Evolutionary conservation across 1,140 invertebrate genomes (phyloP).

Genomic region (Sinonovacula constricta): DNA sequence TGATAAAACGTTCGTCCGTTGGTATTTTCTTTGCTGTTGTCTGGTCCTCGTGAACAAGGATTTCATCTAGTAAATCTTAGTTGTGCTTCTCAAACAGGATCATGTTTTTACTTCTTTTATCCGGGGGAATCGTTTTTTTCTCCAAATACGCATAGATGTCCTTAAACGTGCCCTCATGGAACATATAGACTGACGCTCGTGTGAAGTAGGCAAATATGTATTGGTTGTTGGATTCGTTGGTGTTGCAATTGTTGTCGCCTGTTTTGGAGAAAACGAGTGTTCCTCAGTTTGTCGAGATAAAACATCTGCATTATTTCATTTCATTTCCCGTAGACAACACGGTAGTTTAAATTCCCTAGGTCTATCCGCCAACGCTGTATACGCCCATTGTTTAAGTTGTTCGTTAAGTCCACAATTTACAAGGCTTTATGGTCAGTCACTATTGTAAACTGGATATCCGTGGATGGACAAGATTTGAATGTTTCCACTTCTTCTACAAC

Average conservation of each 20-base stretch:
- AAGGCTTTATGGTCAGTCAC: slow-evolving; percentile 47
- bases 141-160: slow-evolving; percentile 40
- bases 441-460: slow-evolving; percentile 12
- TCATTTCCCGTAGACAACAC: neutral
- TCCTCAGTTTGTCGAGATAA: neutral
- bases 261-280: neutral
- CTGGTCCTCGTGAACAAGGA: slow-evolving; percentile 54
- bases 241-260: neutral
- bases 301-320: neutral
- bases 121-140: slow-evolving; percentile 27
- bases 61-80: slow-evolving; percentile 51
- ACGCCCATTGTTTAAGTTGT: neutral
- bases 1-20: slow-evolving; percentile 6
- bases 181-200: neutral
- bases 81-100: slow-evolving; percentile 41
- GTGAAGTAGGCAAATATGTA: neutral
- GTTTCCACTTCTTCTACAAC: slow-evolving; percentile 19
- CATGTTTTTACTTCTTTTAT: slow-evolving; percentile 18
- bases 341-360: slow-evolving; percentile 18
- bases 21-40: slow-evolving; percentile 30
- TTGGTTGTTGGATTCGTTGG: neutral
- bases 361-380: slow-evolving; percentile 28
- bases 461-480: slow-evolving; percentile 34
- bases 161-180: slow-evolving; percentile 1
- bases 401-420: slow-evolving; percentile 11